Evolutionary conservation across 2,888 invertebrate species (phyloP), one percentile per base, ranked within the genome.

Genomic region (Ecdyonurus torrentis): DNA sequence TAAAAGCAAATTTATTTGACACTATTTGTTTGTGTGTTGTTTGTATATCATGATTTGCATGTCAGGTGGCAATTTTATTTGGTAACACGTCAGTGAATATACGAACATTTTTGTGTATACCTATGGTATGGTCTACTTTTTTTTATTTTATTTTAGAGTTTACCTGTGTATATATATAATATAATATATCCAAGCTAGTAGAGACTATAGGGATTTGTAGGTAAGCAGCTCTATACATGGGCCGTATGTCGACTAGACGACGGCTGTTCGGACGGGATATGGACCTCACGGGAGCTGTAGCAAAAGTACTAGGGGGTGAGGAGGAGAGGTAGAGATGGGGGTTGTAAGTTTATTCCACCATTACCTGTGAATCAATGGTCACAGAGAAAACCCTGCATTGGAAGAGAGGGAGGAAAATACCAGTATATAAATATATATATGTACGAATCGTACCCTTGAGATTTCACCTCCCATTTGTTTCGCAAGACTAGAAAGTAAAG

Each of bases 291-390:
- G 55, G 55, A 55, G 55, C 55, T 20, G 55, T 55, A 55, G 10
- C n/a, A 5, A 20, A 22, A n/a, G 7, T 5, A 22, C 7, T 5
- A 37, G 37, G 37, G 37, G 37, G 5, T 5, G 37, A 15, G 7
- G 7, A 37, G 37, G 7, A 37, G 15, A 5, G 7, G 20, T 20
- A 5, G 55, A 22, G 7, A 7, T n/a, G 55, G 55, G 19, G 7
- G n/a, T n/a, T n/a, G n/a, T n/a, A 55, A 55, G 55, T 55, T 55
- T 55, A 55, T 55, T 55, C 55, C 55, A 22, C 55, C 55, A 55
- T 55, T 55, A 55, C 55, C 55, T 55, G 55, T n/a, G 55, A 55
- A 55, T 55, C 55, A 55, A 55, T 55, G 55, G 55, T 55, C 55
- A 55, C 55, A 55, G 55, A n/a, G 18, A 10, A 18, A 10, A 55